Base-by-base conservation (phyloP, 1,140 invertebrate species). In the Penaeus chinensis region DNA sequence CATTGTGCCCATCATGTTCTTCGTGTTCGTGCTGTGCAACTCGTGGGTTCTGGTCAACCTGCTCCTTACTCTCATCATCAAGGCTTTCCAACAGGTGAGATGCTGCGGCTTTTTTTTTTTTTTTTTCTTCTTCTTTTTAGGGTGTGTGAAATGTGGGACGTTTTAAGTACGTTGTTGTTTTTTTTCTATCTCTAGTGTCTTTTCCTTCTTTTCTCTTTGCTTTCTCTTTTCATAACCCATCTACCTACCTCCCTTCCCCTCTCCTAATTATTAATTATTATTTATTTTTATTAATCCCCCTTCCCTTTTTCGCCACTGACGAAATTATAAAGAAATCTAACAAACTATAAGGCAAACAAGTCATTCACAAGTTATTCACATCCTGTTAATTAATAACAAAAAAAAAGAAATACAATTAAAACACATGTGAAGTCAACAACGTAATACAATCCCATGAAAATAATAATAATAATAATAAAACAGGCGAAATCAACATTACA, bases 31-130 rank as follows among this genome's bases (percentile, higher is more conserved):
- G 61, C 86, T 94, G 2, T 91, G 92, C 24, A 92, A 93, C 47
- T 92, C 93, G 11, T 93, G 94, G 85, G 92, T 94, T 54, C 90
- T 94, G 24, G 91, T 94, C 82, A 94, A 94, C 90, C 93, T 94
- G 91, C 93, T 94, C 89, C 90, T 94, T 20, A 94, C 93, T 3
- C 93, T 94, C 85, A 92, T 94, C 65, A 93, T 94, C 63, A 93
- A 93, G 77, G 92, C 93, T 0, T 94, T 94, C 91, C 90, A 92
- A 87, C 89, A 90, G 20, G 87, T 90, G 54, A 13, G 32, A 61
- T 32, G 86, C 16, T 2, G 2, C 13, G 20, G 3, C 2, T 32
- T 24, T 32, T 3, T 24, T 1, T 24, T 0, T 10, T 69, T 20
- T 8, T 74, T 8, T 10, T 65, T 42, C 16, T 63, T 20, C n/a